These are phyloP conservation scores for Malaclemys terrapin DNA, from an alignment of 2,113 vertebrate species.

Conservation along the genomic window DNA sequence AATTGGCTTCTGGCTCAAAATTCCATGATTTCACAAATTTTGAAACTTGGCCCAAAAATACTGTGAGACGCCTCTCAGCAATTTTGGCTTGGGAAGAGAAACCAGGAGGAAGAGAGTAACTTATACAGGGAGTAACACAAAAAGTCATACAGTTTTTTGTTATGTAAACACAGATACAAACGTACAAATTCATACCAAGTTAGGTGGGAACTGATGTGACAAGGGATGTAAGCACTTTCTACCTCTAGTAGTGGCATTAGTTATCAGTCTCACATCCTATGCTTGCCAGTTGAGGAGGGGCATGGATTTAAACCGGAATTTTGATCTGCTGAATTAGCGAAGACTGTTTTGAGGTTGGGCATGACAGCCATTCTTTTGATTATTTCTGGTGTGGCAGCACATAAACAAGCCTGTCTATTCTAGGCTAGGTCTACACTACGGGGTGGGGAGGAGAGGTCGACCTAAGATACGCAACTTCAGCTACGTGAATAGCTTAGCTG, in stretches of 20 bases:
- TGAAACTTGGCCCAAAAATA: neutral
- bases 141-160: neutral
- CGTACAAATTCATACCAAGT: neutral
- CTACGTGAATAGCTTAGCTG: no score
- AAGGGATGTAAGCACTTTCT: neutral
- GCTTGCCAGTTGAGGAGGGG: neutral
- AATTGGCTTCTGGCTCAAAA: neutral
- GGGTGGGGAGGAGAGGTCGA: no score
- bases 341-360: neutral
- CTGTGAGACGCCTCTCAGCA: neutral
- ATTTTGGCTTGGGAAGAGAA: neutral
- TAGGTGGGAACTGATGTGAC: neutral
- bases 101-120: neutral
- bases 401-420: neutral
- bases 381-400: neutral
- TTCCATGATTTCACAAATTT: neutral
- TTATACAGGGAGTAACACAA: neutral
- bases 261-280: neutral
- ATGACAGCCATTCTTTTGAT: neutral
- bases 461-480: no score
- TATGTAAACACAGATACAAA: neutral
- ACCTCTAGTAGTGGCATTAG: neutral
- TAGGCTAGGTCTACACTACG: no score
- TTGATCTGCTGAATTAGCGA: neutral
- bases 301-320: neutral